phyloP scores from a whole-genome alignment of 2,113 vertebrate genomes.

The Actenoides lindsayi region DNA sequence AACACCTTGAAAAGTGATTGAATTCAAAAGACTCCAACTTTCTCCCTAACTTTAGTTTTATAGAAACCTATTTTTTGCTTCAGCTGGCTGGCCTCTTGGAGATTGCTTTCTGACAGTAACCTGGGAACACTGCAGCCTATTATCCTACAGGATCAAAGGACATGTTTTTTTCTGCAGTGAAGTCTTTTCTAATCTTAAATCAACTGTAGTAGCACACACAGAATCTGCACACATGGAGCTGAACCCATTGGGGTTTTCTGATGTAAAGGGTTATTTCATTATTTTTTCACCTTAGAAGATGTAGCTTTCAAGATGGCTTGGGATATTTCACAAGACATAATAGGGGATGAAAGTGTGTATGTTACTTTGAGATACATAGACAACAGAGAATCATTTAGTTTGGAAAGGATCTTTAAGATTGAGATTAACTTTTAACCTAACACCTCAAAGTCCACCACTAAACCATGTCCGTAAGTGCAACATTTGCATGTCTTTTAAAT shows the following conservation, averaged over 20 bases:
- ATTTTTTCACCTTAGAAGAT: not conserved
- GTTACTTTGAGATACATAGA: not conserved
- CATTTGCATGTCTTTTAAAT: not conserved
- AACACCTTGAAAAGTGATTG: conserved; percentile 13
- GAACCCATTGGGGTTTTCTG: not conserved
- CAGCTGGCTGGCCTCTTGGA: conserved; percentile 25
- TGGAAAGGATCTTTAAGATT: not conserved
- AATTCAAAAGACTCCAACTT: conserved; percentile 22
- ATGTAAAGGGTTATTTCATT: conserved; percentile 3
- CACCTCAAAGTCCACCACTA: not conserved
- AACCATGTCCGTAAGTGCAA: not conserved
- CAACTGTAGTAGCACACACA: not conserved
- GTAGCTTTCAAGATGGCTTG: not conserved
- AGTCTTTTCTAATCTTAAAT: not conserved
- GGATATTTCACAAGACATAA: not conserved
- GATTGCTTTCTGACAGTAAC: conserved; percentile 47
- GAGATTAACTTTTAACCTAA: not conserved
- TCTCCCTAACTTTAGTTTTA: conserved; percentile 22
- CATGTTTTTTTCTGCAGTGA: not conserved
- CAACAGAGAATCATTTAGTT: not conserved
- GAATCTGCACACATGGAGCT: not conserved
- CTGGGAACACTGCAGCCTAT: not conserved
- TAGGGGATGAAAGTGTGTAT: not conserved
- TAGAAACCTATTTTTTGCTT: conserved; percentile 43
- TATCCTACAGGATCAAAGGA: conserved; percentile 52